These are phyloP conservation scores for Corticium candelabrum DNA, from an alignment of 37 sponge, comb jelly and placozoan genomes.

Conservation along the genomic window DNA sequence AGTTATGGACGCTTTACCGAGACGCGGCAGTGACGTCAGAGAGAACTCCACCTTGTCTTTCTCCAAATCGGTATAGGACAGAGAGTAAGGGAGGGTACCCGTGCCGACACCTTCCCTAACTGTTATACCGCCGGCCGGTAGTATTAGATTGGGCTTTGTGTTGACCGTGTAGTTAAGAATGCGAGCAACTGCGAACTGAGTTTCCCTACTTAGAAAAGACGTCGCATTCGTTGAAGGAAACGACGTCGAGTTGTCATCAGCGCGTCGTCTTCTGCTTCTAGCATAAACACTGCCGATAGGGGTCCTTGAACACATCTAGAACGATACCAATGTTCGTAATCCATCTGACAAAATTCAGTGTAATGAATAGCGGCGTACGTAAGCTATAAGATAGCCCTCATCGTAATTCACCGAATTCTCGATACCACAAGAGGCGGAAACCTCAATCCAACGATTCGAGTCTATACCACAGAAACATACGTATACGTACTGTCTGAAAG, in stretches of 20 bases:
- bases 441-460: slow-evolving; percentile 45
- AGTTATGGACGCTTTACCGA: slow-evolving; percentile 42
- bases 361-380: background rate
- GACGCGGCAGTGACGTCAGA: slow-evolving; percentile 36
- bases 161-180: slow-evolving; percentile 57
- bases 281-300: background rate
- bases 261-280: slow-evolving; percentile 22
- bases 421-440: slow-evolving; percentile 47
- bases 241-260: background rate
- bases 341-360: no score
- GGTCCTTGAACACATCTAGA: background rate
- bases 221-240: background rate
- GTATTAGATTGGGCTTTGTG: slow-evolving; percentile 44
- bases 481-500: no score
- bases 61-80: slow-evolving; percentile 38
- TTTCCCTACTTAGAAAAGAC: slow-evolving; percentile 32
- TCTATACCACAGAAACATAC: no score
- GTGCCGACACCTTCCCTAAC: slow-evolving; percentile 14
- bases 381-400: background rate
- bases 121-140: slow-evolving; percentile 19
- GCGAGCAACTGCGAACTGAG: slow-evolving; percentile 49
- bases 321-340: background rate
- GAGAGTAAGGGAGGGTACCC: slow-evolving; percentile 8
- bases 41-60: slow-evolving; percentile 39
- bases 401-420: background rate